Percentiles rank a stretch among this genome's conserved stretches.
Evolutionary conservation across 2,113 vertebrate species (phyloP).

Genomic region (Dasyurus viverrinus): DNA sequence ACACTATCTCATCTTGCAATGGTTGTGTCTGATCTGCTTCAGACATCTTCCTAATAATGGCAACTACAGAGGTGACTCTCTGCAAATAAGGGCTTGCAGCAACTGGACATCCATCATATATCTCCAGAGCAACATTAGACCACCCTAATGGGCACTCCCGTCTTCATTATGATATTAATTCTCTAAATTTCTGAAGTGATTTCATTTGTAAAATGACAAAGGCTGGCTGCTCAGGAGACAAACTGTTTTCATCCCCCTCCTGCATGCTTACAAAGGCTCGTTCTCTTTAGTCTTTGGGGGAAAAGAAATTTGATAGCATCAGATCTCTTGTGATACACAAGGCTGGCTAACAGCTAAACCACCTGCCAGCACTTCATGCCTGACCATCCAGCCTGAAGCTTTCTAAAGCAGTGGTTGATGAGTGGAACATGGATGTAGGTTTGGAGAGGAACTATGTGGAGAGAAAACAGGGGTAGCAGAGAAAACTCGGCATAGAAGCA

Average conservation of each 20-base stretch:
- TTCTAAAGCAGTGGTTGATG: conserved; percentile 83
- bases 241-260: conserved; percentile 92
- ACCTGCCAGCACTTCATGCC: conserved; percentile 89
- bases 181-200: conserved; percentile 95
- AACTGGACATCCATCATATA: conserved; percentile 95
- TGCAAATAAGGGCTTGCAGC: conserved; percentile 96
- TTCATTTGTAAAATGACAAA: conserved; percentile 97
- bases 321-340: conserved; percentile 92
- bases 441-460: conserved; percentile 51
- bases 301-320: conserved; percentile 92
- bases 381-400: conserved; percentile 84
- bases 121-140: conserved; percentile 97
- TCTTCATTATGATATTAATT: conserved; percentile 99
- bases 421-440: conserved; percentile 80
- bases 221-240: conserved; percentile 92
- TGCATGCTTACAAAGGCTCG: conserved; percentile 87
- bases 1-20: conserved; percentile 93
- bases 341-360: conserved; percentile 90
- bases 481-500: conserved; percentile 79
- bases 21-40: conserved; percentile 91
- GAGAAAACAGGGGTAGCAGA: conserved; percentile 64
- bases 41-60: conserved; percentile 97
- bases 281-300: conserved; percentile 87
- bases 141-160: conserved; percentile 94
- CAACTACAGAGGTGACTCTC: conserved; percentile 95